Conservation (phyloP, 2,888 invertebrate genomes). For the Lycia hirtaria region DNA sequence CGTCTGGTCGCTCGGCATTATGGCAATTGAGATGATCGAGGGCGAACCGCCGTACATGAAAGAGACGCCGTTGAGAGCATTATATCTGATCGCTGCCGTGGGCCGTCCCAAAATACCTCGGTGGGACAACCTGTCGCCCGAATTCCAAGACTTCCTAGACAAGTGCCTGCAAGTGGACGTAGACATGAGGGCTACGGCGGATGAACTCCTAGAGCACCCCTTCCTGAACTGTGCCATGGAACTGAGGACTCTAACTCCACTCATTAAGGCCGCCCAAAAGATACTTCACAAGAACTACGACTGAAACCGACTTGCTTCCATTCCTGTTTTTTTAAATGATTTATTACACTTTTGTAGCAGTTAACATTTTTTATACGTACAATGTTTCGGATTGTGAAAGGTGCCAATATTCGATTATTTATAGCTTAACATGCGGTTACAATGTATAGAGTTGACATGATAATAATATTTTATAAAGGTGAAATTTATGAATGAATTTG, state of each 20-base stretch:
- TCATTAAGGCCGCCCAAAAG: slow-evolving; percentile 96
- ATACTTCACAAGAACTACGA: slow-evolving; percentile 88
- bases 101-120: slow-evolving; percentile 96
- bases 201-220: slow-evolving; percentile 91
- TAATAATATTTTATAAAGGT: slow-evolving; percentile 4
- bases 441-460: slow-evolving; percentile 1
- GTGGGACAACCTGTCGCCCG: slow-evolving; percentile 91
- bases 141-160: slow-evolving; percentile 93
- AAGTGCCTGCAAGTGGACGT: slow-evolving; percentile 95
- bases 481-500: slow-evolving; percentile 8
- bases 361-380: slow-evolving; percentile 63
- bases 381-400: slow-evolving; percentile 45
- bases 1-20: slow-evolving; percentile 98
- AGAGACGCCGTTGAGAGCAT: slow-evolving; percentile 95
- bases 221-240: slow-evolving; percentile 93
- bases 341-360: slow-evolving; percentile 63
- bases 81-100: slow-evolving; percentile 97
- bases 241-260: slow-evolving; percentile 92
- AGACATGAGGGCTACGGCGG: slow-evolving; percentile 90
- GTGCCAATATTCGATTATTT: slow-evolving; percentile 57
- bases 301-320: slow-evolving; percentile 64
- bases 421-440: slow-evolving; percentile 6
- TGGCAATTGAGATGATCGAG: slow-evolving; percentile 97
- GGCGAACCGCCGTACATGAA: slow-evolving; percentile 98
- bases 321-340: slow-evolving; percentile 56